phyloP scores from a whole-genome alignment of 2,797 vertebrate species.

The Sebastes hopkinsi region DNA sequence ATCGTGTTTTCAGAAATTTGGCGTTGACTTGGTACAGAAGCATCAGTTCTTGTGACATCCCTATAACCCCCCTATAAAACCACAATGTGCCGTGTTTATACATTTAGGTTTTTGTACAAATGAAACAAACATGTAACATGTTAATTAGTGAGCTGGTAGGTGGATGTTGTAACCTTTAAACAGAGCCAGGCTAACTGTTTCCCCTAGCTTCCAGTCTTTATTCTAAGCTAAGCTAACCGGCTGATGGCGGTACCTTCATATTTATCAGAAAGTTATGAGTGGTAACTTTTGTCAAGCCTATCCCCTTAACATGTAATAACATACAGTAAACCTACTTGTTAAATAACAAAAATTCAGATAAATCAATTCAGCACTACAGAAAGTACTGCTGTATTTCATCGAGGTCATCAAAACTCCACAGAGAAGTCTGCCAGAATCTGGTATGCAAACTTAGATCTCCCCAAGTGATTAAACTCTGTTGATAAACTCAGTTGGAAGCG shows the following conservation, averaged over 20 bases:
- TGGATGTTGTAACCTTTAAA: neutral
- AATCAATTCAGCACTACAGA: neutral
- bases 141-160: neutral
- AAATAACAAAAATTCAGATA: neutral
- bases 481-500: slow-evolving; percentile 55
- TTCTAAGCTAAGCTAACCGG: neutral
- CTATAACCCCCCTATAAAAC: no score
- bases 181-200: neutral
- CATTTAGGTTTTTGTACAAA: neutral
- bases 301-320: neutral
- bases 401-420: slow-evolving; percentile 56
- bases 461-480: slow-evolving; percentile 41
- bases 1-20: no score
- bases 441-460: slow-evolving; percentile 55
- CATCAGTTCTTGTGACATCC: no score
- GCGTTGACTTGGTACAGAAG: no score
- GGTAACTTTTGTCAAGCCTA: neutral
- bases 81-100: neutral
- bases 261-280: neutral
- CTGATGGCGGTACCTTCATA: neutral
- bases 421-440: slow-evolving; percentile 38
- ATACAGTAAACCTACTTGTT: neutral
- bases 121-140: neutral
- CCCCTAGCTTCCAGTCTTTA: neutral
- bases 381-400: slow-evolving; percentile 37